Conservation (phyloP, 2,113 vertebrate genomes). For the Sander vitreus region DNA sequence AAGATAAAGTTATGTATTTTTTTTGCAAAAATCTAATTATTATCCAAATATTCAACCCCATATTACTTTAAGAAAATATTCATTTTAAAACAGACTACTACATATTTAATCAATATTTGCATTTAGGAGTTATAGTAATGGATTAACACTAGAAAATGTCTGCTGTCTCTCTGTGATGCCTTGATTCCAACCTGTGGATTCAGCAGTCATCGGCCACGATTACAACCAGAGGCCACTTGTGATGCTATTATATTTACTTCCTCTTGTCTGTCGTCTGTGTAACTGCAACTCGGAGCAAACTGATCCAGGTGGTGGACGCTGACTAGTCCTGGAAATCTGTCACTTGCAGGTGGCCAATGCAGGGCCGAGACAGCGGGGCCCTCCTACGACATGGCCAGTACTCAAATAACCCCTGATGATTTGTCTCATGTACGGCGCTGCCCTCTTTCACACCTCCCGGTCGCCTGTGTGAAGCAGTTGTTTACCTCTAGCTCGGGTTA, state of each 20-base stretch:
- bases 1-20: neutral
- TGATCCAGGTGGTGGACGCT: constrained; percentile 51
- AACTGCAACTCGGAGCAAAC: constrained; percentile 35
- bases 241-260: constrained; percentile 46
- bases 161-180: too few relatives aligned
- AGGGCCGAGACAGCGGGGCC: constrained; percentile 11
- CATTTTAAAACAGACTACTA: too few relatives aligned
- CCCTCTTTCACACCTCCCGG: constrained; percentile 54
- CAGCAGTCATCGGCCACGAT: constrained; percentile 10
- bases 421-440: constrained; percentile 28
- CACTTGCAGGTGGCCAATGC: constrained; percentile 71
- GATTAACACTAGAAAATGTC: neutral
- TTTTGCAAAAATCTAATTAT: too few relatives aligned
- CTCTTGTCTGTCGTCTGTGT: constrained; percentile 35
- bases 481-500: constrained; percentile 73
- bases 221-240: constrained; percentile 6
- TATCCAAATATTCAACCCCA: neutral
- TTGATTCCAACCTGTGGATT: neutral
- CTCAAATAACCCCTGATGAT: constrained; percentile 56
- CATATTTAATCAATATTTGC: neutral
- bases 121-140: neutral
- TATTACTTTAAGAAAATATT: neutral
- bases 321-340: constrained; percentile 61
- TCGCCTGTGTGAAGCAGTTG: constrained; percentile 48
- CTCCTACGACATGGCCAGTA: constrained; percentile 17